Evolutionary conservation across 2,888 invertebrate genomes (phyloP), one percentile per base, ranked within the genome.

Genomic region (Chloroclystis v-ata): DNA sequence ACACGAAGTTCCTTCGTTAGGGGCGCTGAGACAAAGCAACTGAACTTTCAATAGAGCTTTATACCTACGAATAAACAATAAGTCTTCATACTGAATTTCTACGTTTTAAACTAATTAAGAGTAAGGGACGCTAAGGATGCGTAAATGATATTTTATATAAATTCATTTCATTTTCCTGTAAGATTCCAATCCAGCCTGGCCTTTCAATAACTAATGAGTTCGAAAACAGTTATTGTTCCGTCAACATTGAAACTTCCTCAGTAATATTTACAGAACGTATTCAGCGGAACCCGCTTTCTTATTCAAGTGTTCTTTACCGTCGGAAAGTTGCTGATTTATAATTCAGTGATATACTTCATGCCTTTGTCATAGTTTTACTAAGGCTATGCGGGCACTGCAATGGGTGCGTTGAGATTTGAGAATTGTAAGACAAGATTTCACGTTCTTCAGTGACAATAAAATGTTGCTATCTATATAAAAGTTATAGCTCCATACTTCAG

Each of bases 1-100:
- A 39, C 11, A 24, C 33, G 39, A 52, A 52, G 42, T 52, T 52
- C 26, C 37, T 52, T 52, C 47, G 48, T 52, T 52, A 52, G 16
- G 41, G 42, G 47, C 7, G 44, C 33, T 24, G 52, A 39, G 45
- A 48, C 52, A 48, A 52, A 37, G 35, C 45, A 44, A 48, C 42
- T 45, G 30, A 16, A 41, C 42, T 37, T 47, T 47, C 44, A 50
- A 39, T 46, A 37, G 9, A 45, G 37, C 28, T 46, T 29, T 29
- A 38, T n/a, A n/a, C n/a, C n/a, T n/a, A n/a, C n/a, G n/a, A n/a
- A n/a, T n/a, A n/a, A n/a, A n/a, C n/a, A n/a, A n/a, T n/a, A n/a
- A n/a, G n/a, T 4, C 20, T 20, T 20, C 20, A 20, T 38, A 41
- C 40, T 37, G 44, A 45, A 49, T 37, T 44, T 24, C 9, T 26